Conservation (phyloP, 2,888 invertebrate species). For the Ganaspis brasiliensis region DNA sequence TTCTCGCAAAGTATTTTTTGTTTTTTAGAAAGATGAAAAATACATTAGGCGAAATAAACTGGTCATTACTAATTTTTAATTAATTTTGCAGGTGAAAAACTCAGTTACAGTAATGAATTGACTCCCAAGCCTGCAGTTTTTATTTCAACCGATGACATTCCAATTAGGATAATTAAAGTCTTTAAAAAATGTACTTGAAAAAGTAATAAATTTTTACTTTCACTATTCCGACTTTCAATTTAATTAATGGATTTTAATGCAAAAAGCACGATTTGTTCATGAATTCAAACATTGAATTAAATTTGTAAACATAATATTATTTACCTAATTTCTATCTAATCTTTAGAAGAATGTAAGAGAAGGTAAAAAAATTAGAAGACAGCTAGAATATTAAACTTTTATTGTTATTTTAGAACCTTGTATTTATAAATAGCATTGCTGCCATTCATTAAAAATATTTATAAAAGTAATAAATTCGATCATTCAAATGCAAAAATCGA, state of each 20-base stretch:
- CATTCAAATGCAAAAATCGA: conserved; percentile 56
- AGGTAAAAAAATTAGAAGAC: not conserved
- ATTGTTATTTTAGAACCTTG: conserved; percentile 10
- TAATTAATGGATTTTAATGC: no score
- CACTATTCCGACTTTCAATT: no score
- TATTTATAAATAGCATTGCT: conserved; percentile 58
- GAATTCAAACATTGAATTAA: not conserved
- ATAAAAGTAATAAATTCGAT: conserved; percentile 63
- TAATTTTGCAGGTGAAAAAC: conserved; percentile 60
- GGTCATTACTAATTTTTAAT: no score
- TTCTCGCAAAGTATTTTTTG: no score
- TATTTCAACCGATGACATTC: conserved; percentile 66
- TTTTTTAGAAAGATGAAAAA: no score
- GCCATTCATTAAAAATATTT: conserved; percentile 13
- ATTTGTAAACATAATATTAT: not conserved
- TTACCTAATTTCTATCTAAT: no score
- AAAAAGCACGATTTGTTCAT: no score
- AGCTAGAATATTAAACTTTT: not conserved
- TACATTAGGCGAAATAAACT: no score
- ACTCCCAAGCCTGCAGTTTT: conserved; percentile 63
- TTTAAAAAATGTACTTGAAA: conserved; percentile 35
- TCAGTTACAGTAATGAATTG: conserved; percentile 68
- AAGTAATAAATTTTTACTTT: not conserved
- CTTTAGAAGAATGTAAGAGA: not conserved
- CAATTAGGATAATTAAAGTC: conserved; percentile 73